Evolutionary conservation across 2,888 invertebrate species (phyloP).

Genomic region (Torymus texanus): DNA sequence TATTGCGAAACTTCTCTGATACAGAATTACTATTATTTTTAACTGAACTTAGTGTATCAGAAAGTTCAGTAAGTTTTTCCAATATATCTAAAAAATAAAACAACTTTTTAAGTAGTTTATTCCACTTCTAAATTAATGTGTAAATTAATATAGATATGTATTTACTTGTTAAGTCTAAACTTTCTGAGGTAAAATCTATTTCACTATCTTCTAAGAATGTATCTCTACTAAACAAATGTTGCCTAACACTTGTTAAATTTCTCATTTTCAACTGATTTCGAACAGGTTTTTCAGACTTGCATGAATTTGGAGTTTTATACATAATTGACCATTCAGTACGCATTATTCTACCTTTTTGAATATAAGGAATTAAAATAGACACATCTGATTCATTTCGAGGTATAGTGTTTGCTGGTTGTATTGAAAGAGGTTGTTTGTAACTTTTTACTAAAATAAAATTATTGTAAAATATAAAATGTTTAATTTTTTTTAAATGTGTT

Average conservation of each 20-base stretch:
- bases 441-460: slow-evolving; percentile 65
- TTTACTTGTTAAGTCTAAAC: slow-evolving; percentile 70
- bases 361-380: slow-evolving; percentile 71
- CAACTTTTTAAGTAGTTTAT: background rate
- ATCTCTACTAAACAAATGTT: slow-evolving; percentile 72
- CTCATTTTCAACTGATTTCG: slow-evolving; percentile 58
- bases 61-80: slow-evolving; percentile 64
- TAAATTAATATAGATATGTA: slow-evolving; percentile 1
- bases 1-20: slow-evolving; percentile 18
- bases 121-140: background rate
- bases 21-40: background rate
- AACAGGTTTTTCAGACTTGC: slow-evolving; percentile 34
- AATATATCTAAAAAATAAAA: slow-evolving; percentile 63
- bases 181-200: slow-evolving; percentile 65
- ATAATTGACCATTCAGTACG: slow-evolving; percentile 70
- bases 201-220: slow-evolving; percentile 64
- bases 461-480: slow-evolving; percentile 12
- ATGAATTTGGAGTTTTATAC: slow-evolving; percentile 69
- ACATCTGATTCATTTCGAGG: slow-evolving; percentile 65
- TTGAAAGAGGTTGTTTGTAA: slow-evolving; percentile 69
- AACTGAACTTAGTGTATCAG: slow-evolving; percentile 60
- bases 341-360: slow-evolving; percentile 69
- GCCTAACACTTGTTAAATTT: slow-evolving; percentile 67
- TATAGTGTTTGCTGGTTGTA: slow-evolving; percentile 68
- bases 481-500: slow-evolving; percentile 3